Evolutionary conservation across 2,797 vertebrate genomes (phyloP).

Genomic region (Cirrhinus mrigala): DNA sequence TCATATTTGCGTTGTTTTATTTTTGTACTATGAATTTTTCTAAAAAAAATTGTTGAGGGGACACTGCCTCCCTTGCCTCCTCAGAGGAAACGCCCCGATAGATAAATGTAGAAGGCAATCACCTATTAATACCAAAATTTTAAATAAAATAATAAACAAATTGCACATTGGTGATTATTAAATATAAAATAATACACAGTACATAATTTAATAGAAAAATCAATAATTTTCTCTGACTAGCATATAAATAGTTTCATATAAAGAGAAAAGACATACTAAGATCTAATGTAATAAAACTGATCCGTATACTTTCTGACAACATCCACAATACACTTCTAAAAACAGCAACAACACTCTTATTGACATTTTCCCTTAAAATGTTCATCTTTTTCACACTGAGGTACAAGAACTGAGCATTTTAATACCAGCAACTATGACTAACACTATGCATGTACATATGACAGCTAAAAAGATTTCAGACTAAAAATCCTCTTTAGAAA

Average conservation of each 20-base stretch:
- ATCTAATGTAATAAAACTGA: background rate
- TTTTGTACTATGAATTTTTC: too few species aligned
- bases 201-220: background rate
- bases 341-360: slow-evolving; percentile 47
- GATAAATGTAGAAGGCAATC: background rate
- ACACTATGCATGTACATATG: background rate
- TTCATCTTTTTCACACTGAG: slow-evolving; percentile 14
- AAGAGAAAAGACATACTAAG: background rate
- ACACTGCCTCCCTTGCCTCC: too few species aligned
- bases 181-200: background rate
- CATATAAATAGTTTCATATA: slow-evolving; percentile 1
- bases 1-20: too few species aligned
- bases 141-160: background rate
- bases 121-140: background rate
- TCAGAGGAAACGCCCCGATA: too few species aligned
- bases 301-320: slow-evolving; percentile 36
- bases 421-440: slow-evolving; percentile 11
- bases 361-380: slow-evolving; percentile 9
- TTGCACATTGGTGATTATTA: background rate
- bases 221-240: background rate
- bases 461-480: slow-evolving; percentile 8
- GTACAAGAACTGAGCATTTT: slow-evolving; percentile 13
- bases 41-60: too few species aligned
- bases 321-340: slow-evolving; percentile 51
- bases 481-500: slow-evolving; percentile 20